Conservation (phyloP, 2,888 invertebrate genomes). For the Gerris lacustris region DNA sequence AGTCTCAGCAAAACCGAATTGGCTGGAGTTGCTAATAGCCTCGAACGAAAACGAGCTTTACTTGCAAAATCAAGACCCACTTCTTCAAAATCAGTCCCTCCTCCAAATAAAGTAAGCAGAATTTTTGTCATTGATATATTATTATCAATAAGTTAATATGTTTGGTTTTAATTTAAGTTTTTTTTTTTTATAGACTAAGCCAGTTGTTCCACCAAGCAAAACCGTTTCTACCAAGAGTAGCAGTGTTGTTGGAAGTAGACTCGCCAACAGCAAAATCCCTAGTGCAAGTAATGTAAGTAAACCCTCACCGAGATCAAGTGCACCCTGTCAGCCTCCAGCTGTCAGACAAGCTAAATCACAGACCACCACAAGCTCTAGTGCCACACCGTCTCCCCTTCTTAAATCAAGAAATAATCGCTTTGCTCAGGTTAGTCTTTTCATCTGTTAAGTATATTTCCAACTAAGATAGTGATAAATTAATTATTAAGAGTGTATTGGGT, state of each 20-base stretch:
- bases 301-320: not conserved
- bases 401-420: not conserved
- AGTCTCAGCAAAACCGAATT: not conserved
- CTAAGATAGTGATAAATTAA: too few relatives aligned
- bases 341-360: not conserved
- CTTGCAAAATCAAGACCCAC: not conserved
- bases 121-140: not conserved
- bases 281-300: not conserved
- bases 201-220: not conserved
- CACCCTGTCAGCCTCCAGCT: not conserved
- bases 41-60: not conserved
- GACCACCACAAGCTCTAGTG: constrained; percentile 1
- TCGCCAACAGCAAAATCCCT: not conserved
- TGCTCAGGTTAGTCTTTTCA: not conserved
- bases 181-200: not conserved
- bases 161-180: not conserved
- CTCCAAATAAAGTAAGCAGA: not conserved
- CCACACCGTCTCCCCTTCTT: constrained; percentile 1
- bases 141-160: not conserved
- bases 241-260: not conserved
- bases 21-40: not conserved
- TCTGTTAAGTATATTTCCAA: too few relatives aligned
- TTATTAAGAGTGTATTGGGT: too few relatives aligned
- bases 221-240: not conserved
- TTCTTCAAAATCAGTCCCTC: constrained; percentile 1